phyloP scores from a whole-genome alignment of 2,797 vertebrate genomes.

The Bradypodion ventrale region DNA sequence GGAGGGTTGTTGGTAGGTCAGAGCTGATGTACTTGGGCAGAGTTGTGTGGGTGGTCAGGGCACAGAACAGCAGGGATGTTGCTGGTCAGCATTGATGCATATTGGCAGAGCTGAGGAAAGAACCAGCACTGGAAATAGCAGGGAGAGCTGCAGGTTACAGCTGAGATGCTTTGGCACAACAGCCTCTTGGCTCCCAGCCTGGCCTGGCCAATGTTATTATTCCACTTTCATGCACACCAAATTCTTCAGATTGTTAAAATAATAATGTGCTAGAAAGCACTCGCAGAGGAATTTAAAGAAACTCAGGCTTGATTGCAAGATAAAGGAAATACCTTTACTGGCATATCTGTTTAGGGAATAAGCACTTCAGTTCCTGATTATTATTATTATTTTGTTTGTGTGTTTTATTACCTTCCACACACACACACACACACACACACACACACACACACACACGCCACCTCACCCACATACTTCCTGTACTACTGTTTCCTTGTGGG shows the following conservation, averaged over 20 bases:
- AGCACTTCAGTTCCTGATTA: conserved; percentile 41
- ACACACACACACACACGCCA: background rate
- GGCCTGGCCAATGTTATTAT: conserved; percentile 16
- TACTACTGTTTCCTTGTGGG: conserved; percentile 18
- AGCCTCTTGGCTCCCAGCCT: conserved; percentile 46
- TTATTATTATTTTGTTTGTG: background rate
- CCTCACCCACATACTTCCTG: background rate
- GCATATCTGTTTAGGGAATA: background rate
- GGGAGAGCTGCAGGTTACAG: conserved; percentile 49
- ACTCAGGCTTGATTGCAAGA: conserved; percentile 5
- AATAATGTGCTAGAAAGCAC: conserved; percentile 29
- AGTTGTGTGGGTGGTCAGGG: conserved; percentile 35
- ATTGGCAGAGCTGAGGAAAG: conserved; percentile 45
- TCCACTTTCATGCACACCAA: conserved; percentile 9
- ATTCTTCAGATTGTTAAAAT: conserved; percentile 22
- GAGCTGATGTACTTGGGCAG: conserved; percentile 20
- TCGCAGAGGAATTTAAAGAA: conserved; percentile 17
- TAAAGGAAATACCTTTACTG: conserved; percentile 10
- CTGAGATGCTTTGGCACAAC: conserved; percentile 47
- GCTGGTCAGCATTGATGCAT: conserved; percentile 45
- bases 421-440: background rate
- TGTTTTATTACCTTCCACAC: background rate
- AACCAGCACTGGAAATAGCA: conserved; percentile 42
- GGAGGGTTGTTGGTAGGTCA: conserved; percentile 16
- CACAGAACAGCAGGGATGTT: conserved; percentile 1